A percentile compares a stretch with the other conserved stretches of the same genome.
These are phyloP conservation scores for Liparis tanakae DNA, from an alignment of 2,797 vertebrate species.

Conservation along the genomic window DNA sequence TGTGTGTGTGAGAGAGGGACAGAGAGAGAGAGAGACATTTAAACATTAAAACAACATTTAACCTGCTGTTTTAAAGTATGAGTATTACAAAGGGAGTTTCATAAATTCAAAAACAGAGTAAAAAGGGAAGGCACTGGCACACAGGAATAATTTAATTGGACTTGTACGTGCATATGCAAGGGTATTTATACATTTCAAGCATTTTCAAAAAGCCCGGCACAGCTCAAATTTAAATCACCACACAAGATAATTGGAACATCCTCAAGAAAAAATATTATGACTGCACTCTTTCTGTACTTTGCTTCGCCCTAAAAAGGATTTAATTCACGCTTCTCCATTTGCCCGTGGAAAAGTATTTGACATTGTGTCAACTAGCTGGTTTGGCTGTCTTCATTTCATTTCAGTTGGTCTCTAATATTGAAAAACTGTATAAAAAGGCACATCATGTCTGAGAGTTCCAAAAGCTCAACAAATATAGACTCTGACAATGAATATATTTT, in stretches of 20 bases:
- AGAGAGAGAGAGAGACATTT: not conserved
- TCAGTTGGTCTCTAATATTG: not conserved
- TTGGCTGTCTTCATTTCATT: constrained; percentile 1
- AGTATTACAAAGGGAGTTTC: not conserved
- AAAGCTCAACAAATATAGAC: not conserved
- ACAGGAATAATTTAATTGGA: constrained; percentile 10
- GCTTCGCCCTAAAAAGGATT: constrained; percentile 4
- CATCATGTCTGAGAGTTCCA: not conserved
- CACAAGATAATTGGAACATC: constrained; percentile 25
- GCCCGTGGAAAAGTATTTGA: constrained; percentile 19
- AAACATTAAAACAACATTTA: not conserved
- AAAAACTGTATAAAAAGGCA: not conserved
- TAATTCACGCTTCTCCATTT: constrained; percentile 16
- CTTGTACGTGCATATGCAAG: constrained; percentile 6
- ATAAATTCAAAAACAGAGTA: not conserved
- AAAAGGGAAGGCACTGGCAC: not conserved
- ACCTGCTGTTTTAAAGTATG: not conserved
- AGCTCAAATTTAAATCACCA: constrained; percentile 23
- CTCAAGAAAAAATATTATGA: constrained; percentile 1
- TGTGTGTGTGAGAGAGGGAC: constrained; percentile 56
- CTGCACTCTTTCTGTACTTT: not conserved
- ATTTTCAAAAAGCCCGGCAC: constrained; percentile 4
- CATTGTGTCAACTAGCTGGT: not conserved
- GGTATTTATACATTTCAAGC: constrained; percentile 3
- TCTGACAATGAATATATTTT: not conserved